A percentile compares a stretch with the other conserved stretches of the same genome.
Evolutionary conservation across 1,140 invertebrate genomes (phyloP).

Genomic region (Atta texana): DNA sequence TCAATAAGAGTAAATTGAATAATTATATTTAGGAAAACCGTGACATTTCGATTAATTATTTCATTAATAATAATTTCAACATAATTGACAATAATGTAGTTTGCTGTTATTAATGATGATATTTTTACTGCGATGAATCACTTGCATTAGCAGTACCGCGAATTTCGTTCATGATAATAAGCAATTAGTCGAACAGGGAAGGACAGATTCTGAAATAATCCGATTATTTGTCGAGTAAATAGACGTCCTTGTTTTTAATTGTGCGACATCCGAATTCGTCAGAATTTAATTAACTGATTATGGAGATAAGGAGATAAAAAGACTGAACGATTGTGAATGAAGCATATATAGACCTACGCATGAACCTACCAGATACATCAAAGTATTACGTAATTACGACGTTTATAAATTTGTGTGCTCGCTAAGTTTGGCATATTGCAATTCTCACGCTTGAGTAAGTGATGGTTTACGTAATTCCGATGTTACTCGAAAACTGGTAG

Average conservation of each 20-base stretch:
- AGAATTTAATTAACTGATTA: constrained; percentile 68
- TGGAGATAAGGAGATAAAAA: constrained; percentile 53
- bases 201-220: constrained; percentile 43
- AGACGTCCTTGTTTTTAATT: constrained; percentile 62
- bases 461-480: constrained; percentile 33
- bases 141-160: not conserved
- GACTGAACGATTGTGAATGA: not conserved
- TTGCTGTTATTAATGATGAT: not conserved
- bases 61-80: not conserved
- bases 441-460: constrained; percentile 29
- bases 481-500: not conserved
- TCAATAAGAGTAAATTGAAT: not conserved
- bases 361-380: constrained; percentile 8
- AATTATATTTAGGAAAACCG: constrained; percentile 3
- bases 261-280: constrained; percentile 22
- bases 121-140: not conserved
- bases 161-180: constrained; percentile 31
- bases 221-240: constrained; percentile 49
- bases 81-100: constrained; percentile 12
- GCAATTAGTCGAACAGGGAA: not conserved
- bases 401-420: constrained; percentile 37
- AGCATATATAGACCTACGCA: not conserved
- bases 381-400: constrained; percentile 23
- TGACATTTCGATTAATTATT: not conserved
- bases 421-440: constrained; percentile 35